Conservation (phyloP, 2,888 invertebrate genomes). For the Chironomus tentans region DNA sequence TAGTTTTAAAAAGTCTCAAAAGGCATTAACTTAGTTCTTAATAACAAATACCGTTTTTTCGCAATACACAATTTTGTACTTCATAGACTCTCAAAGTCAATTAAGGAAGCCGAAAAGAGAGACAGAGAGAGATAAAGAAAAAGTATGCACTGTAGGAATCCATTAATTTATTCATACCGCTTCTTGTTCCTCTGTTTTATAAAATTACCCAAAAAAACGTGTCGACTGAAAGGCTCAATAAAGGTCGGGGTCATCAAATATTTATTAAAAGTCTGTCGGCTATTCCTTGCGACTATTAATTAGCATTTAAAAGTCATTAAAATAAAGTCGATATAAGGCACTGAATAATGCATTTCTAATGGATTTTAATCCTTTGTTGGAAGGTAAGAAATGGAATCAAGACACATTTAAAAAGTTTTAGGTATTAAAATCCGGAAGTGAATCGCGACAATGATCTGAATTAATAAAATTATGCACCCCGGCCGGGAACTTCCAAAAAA, state of each 20-base stretch:
- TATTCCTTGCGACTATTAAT: neutral
- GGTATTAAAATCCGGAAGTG: neutral
- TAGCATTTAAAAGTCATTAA: conserved; percentile 6
- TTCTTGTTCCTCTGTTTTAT: too few species aligned
- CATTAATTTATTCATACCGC: too few species aligned
- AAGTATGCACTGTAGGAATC: neutral
- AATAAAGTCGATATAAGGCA: neutral
- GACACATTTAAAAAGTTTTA: neutral
- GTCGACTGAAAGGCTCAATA: neutral
- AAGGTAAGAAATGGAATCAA: neutral
- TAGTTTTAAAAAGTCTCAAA: neutral
- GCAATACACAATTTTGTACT: neutral
- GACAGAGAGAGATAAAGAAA: too few species aligned
- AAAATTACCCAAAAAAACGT: neutral
- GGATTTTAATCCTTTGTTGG: neutral
- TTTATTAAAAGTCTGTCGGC: neutral
- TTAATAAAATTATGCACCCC: neutral
- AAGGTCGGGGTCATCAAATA: neutral
- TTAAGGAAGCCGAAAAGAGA: neutral
- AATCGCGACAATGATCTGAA: neutral
- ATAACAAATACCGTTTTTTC: neutral
- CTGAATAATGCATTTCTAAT: neutral
- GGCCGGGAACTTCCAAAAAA: neutral
- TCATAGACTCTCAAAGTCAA: neutral
- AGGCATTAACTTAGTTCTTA: neutral